Percentiles rank a stretch among this genome's conserved stretches.
phyloP scores from a whole-genome alignment of 2,113 vertebrate genomes.

The Nycticorax nycticorax region DNA sequence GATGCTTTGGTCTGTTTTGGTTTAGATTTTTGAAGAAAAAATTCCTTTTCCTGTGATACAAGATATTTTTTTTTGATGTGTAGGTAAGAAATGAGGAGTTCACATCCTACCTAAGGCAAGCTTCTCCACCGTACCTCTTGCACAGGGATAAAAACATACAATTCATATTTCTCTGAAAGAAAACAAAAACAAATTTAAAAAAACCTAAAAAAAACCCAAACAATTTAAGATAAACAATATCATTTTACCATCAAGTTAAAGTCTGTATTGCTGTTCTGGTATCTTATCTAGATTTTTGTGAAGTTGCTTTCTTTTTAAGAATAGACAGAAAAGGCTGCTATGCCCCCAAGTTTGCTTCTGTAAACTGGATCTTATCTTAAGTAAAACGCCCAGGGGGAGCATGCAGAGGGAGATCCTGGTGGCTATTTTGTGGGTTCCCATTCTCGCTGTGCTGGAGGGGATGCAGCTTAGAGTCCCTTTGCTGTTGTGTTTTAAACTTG shows the following conservation, averaged over 20 bases:
- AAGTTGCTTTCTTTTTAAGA: background rate
- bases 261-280: background rate
- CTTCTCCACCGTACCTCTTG: background rate
- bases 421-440: background rate
- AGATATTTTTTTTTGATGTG: background rate
- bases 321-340: background rate
- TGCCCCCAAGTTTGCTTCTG: background rate
- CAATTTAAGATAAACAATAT: background rate
- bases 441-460: background rate
- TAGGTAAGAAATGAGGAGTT: background rate
- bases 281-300: background rate
- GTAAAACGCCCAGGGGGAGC: background rate
- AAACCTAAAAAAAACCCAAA: background rate
- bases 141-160: background rate
- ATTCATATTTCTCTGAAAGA: background rate
- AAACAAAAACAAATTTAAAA: background rate
- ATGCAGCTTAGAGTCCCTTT: background rate
- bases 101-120: background rate
- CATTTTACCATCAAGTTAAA: background rate
- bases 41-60: background rate
- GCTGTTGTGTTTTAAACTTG: background rate
- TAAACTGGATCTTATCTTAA: background rate
- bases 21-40: background rate
- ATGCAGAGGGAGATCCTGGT: background rate
- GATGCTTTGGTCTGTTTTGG: background rate